Evolutionary conservation across 2,113 vertebrate species (phyloP), one percentile per base, ranked within the genome.

Genomic region (Plectropomus leopardus): DNA sequence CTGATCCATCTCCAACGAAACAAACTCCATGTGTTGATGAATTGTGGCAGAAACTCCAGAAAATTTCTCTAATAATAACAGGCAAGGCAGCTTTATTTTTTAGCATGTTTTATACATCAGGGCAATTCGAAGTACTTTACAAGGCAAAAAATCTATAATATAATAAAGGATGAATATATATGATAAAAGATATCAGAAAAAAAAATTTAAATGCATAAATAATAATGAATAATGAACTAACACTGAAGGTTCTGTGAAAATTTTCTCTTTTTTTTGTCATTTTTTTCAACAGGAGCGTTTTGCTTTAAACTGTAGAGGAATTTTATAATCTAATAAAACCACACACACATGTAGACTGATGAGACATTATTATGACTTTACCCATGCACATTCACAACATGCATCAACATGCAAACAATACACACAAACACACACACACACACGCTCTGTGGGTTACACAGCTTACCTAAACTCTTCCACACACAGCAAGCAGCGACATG

Each of bases 401-500:
- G 85, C 65, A 54, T 69, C 71, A 53, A 53, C 85, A 45, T 61
- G 79, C 63, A 79, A 72, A 86, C n/a, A 70, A 66, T 17, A 66
- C 26, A 44, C 60, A 48, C 7, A 65, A 14, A 63, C 34, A 1
- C 4, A 9, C 67, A 71, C 17, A 40, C 26, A 73, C 13, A 14
- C 11, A 44, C n/a, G n/a, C n/a, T n/a, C 26, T 79, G 54, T 10
- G 28, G 17, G 26, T 71, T 55, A 23, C 70, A 75, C 32, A 70
- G n/a, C 16, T 4, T 53, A 4, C 8, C 36, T 40, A 40, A 7
- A 40, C 36, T 10, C 36, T 10, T 40, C 21, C 17, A 63, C 68
- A 47, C 50, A 86, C 92, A 90, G 23, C 88, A 77, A 70, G 90
- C 74, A 74, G 24, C 3, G 15, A 83, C 90, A 88, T 5, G 88